Evolutionary conservation across 2,888 invertebrate genomes (phyloP), one percentile per base, ranked within the genome.

Genomic region (Drosophila maculinotata): DNA sequence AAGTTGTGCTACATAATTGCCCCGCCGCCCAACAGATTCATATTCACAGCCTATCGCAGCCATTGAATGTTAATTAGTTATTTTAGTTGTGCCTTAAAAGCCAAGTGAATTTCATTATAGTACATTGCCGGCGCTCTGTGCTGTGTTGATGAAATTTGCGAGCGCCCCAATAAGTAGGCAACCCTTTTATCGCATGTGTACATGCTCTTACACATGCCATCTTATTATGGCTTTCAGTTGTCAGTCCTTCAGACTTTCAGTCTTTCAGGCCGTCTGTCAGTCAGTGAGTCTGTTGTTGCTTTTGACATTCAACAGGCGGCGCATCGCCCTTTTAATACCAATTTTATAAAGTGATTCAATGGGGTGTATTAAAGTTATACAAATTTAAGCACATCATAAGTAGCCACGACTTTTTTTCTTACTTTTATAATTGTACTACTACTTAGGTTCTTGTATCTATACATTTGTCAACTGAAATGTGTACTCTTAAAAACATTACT

Each of bases 271-370:
- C 6, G 6, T 1, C 36, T 36, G 3, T 48, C 31, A 39, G 54
- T 35, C 42, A 26, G 52, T 4, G 54, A 51, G 47, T 8, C 14
- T 52, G 42, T 38, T 48, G 47, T 58, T 48, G 17, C 66, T 51
- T 66, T 60, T 69, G 69, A 65, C 75, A 81, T 81, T 82, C 80
- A 81, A 81, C 83, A 81, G 83, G 83, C 82, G 54, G 36, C 62
- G 44, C 63, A 58, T 58, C 45, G 63, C 62, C 66, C 58, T 58
- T 57, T 66, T 6, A 17, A 17, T 28, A 39, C 31, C 17, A 20
- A 3, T 26, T 17, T 6, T 28, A 4, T 12, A 20, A 35, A 15
- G 2, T 7, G 14, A 35, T 35, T 35, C 9, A 10, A 10, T 1
- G 9, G 28, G 26, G 17, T 28, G 14, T 38, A 20, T 5, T 10